Conservation (phyloP, 2,797 vertebrate genomes). For the Micrastur ruficollis region DNA sequence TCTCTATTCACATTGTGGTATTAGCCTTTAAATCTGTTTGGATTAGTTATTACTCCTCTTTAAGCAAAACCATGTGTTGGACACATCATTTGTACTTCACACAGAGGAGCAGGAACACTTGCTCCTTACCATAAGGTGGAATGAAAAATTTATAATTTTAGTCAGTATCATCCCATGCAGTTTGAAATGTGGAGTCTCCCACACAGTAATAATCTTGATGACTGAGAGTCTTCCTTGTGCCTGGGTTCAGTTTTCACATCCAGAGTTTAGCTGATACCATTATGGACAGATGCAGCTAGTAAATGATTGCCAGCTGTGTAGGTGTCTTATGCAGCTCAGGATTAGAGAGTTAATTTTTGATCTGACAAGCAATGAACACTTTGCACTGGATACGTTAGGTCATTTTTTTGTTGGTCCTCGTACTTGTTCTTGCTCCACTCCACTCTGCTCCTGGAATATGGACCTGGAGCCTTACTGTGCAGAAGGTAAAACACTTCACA, state of each 20-base stretch:
- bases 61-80: background rate
- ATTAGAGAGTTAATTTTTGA: background rate
- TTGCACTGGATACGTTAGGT: background rate
- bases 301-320: background rate
- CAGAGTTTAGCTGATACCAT: background rate
- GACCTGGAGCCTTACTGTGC: background rate
- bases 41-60: background rate
- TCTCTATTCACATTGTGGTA: background rate
- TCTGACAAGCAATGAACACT: background rate
- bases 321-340: background rate
- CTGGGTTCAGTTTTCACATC: background rate
- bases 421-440: background rate
- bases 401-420: background rate
- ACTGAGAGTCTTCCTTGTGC: background rate
- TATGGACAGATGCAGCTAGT: background rate
- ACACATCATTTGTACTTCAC: background rate
- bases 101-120: background rate
- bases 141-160: background rate
- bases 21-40: background rate
- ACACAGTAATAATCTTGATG: background rate
- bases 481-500: background rate
- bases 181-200: background rate
- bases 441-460: background rate
- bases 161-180: background rate
- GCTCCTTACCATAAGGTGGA: background rate